Evolutionary conservation across 2,888 invertebrate species (phyloP).

Genomic region (Conomelus anceps): DNA sequence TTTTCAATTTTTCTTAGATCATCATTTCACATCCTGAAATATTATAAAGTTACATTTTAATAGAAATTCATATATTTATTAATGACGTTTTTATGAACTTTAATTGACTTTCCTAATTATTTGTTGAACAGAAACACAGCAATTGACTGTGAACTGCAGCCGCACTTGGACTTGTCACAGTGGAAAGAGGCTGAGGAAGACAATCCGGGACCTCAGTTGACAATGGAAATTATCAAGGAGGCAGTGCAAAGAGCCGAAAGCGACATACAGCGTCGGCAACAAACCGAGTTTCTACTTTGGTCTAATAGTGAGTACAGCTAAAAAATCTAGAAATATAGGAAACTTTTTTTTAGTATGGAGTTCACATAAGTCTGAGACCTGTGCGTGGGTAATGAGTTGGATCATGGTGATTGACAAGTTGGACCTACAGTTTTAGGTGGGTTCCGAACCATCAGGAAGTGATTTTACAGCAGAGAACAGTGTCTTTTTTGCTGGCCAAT

Average conservation of each 20-base stretch:
- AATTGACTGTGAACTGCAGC: slow-evolving; percentile 67
- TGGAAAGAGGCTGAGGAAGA: slow-evolving; percentile 55
- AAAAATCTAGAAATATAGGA: not conserved
- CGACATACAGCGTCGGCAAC: slow-evolving; percentile 65
- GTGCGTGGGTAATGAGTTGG: too few species aligned
- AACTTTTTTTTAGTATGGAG: slow-evolving; percentile 20
- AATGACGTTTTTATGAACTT: not conserved
- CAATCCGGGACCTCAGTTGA: slow-evolving; percentile 53
- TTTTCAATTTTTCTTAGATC: too few species aligned
- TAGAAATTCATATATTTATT: not conserved
- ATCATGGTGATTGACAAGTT: too few species aligned
- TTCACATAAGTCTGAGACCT: too few species aligned
- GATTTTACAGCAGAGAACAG: too few species aligned
- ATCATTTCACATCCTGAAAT: too few species aligned
- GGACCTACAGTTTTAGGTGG: too few species aligned
- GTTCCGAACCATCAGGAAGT: too few species aligned
- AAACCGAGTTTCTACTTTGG: slow-evolving; percentile 77
- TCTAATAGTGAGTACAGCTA: slow-evolving; percentile 53
- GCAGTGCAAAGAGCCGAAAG: slow-evolving; percentile 74
- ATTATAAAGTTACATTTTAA: too few species aligned
- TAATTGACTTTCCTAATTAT: not conserved
- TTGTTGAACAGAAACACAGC: slow-evolving; percentile 54
- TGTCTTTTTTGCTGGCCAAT: too few species aligned
- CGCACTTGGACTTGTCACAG: slow-evolving; percentile 56
- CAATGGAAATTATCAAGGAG: slow-evolving; percentile 62